A percentile compares a stretch with the other conserved stretches of the same genome.
phyloP scores from a whole-genome alignment of 2,888 invertebrate species.

The Drosophila maculinotata region DNA sequence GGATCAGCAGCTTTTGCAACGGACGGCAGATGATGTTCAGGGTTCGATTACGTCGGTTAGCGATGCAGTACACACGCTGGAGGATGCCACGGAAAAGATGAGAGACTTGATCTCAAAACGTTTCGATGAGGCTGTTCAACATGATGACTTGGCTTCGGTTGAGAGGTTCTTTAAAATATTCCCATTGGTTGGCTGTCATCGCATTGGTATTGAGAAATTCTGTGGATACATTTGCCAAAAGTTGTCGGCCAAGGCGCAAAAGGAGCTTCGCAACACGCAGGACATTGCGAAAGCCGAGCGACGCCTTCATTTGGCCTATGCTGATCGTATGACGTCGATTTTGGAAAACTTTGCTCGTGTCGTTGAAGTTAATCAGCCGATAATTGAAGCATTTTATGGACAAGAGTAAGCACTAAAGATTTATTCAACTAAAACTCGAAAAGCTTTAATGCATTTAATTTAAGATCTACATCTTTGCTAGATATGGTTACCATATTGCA shows the following conservation, averaged over 20 bases:
- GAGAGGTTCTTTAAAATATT: conserved; percentile 99
- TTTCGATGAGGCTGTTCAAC: conserved; percentile 96
- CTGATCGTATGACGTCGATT: conserved; percentile 93
- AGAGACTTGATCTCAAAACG: conserved; percentile 87
- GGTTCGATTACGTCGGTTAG: conserved; percentile 86
- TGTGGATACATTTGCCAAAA: conserved; percentile 93
- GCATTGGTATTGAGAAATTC: conserved; percentile 95
- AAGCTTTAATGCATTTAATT: background rate
- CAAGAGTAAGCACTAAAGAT: conserved; percentile 53
- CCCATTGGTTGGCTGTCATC: conserved; percentile 95
- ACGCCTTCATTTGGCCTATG: conserved; percentile 91
- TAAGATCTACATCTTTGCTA: conserved; percentile 87
- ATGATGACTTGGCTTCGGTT: conserved; percentile 94
- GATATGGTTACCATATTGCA: conserved; percentile 91
- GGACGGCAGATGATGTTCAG: conserved; percentile 91
- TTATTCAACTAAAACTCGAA: too few relatives aligned
- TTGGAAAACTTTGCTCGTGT: conserved; percentile 94
- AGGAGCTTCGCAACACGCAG: conserved; percentile 89
- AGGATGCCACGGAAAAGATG: conserved; percentile 91
- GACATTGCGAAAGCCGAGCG: conserved; percentile 89
- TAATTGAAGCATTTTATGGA: conserved; percentile 95
- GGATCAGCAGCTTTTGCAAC: conserved; percentile 93
- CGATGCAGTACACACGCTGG: conserved; percentile 86
- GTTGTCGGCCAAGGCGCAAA: conserved; percentile 89
- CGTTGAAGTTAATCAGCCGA: conserved; percentile 94